Evolutionary conservation across 1,140 invertebrate genomes (phyloP).

Genomic region (Andrena cerasifolii): DNA sequence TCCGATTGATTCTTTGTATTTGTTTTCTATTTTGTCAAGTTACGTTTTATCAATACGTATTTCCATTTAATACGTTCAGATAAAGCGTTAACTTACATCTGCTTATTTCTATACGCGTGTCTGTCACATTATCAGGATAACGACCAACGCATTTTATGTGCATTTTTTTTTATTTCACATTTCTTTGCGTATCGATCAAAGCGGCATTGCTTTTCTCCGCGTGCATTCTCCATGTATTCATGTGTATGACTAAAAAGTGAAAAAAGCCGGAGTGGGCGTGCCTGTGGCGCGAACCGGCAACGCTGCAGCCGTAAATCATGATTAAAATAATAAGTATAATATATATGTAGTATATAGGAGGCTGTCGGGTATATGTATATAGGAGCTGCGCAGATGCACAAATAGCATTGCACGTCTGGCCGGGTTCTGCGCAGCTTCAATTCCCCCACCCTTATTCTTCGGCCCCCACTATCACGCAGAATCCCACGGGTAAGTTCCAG

Average conservation of each 20-base stretch:
- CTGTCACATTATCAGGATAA: neutral
- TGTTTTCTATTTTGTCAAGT: neutral
- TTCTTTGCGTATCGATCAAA: constrained; percentile 71
- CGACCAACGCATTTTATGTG: constrained; percentile 25
- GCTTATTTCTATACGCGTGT: neutral
- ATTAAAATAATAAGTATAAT: constrained; percentile 82
- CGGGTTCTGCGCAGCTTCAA: constrained; percentile 77
- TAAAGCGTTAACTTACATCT: neutral
- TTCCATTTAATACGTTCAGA: neutral
- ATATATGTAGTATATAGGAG: constrained; percentile 77
- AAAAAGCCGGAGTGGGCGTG: constrained; percentile 76
- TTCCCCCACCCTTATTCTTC: constrained; percentile 67
- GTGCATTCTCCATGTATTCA: constrained; percentile 55
- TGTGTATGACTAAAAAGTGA: constrained; percentile 57
- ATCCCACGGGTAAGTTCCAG: constrained; percentile 73
- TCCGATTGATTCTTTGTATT: neutral
- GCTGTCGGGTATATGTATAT: constrained; percentile 58
- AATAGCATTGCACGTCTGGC: constrained; percentile 48
- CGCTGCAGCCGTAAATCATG: constrained; percentile 79
- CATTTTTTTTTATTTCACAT: constrained; percentile 53
- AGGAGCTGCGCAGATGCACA: constrained; percentile 71
- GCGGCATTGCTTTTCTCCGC: constrained; percentile 54
- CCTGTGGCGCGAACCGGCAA: constrained; percentile 75
- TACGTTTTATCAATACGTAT: neutral
- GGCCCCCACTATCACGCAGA: constrained; percentile 61